These are phyloP conservation scores for Trilocha varians DNA, from an alignment of 2,888 invertebrate genomes.

Conservation along the genomic window DNA sequence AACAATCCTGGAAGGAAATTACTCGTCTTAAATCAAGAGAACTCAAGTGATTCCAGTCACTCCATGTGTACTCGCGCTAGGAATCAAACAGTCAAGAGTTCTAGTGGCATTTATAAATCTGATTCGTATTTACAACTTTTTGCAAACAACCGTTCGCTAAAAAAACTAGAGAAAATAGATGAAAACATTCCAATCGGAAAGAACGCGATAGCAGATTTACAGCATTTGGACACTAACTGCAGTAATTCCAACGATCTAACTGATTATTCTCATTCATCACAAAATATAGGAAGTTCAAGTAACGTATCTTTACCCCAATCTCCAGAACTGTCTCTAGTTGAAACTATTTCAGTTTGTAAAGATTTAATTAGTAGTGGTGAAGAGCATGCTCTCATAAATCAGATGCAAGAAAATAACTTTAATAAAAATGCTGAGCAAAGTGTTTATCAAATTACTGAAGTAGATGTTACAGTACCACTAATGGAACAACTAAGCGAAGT, in stretches of 20 bases:
- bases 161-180: slow-evolving; percentile 32
- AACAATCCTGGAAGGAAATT: slow-evolving; percentile 21
- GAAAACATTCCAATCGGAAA: slow-evolving; percentile 23
- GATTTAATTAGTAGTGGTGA: slow-evolving; percentile 24
- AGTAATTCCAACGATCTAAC: too few relatives aligned
- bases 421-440: slow-evolving; percentile 16
- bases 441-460: slow-evolving; percentile 32
- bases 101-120: slow-evolving; percentile 39
- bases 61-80: slow-evolving; percentile 22
- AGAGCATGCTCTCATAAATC: slow-evolving; percentile 29
- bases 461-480: slow-evolving; percentile 44
- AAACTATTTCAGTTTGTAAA: slow-evolving; percentile 47
- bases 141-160: slow-evolving; percentile 17
- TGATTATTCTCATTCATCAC: background rate
- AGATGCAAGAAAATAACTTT: slow-evolving; percentile 22
- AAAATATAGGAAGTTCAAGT: slow-evolving; percentile 35
- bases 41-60: slow-evolving; percentile 37
- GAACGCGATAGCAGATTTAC: slow-evolving; percentile 5
- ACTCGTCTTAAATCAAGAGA: slow-evolving; percentile 21
- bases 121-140: slow-evolving; percentile 51
- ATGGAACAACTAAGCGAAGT: slow-evolving; percentile 46
- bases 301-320: slow-evolving; percentile 48
- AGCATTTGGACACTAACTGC: too few relatives aligned
- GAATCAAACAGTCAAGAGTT: slow-evolving; percentile 21
- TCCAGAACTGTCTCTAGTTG: slow-evolving; percentile 57